A percentile compares a stretch with the other conserved stretches of the same genome.
These are phyloP conservation scores for Lateolabrax maculatus DNA, from an alignment of 2,797 vertebrate species.

Conservation along the genomic window DNA sequence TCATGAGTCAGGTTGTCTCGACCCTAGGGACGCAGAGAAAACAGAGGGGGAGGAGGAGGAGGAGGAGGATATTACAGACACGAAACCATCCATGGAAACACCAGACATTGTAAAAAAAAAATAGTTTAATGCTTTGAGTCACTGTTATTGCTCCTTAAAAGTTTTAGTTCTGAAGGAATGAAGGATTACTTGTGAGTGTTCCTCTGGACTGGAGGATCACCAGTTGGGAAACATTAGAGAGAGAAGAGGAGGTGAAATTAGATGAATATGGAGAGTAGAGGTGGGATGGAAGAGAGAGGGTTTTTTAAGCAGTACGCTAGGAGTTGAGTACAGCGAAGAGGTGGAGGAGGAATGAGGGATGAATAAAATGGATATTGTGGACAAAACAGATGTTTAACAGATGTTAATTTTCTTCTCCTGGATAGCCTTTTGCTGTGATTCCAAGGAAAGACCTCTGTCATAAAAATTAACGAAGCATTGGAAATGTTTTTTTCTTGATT, in stretches of 20 bases:
- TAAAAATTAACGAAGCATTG: constrained; percentile 24
- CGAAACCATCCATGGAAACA: constrained; percentile 11
- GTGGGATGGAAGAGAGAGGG: background rate
- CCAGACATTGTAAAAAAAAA: background rate
- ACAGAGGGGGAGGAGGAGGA: background rate
- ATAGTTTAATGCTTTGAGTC: background rate
- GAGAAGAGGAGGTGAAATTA: background rate
- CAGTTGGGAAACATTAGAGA: constrained; percentile 6
- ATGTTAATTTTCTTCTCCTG: constrained; percentile 25
- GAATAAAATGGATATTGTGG: constrained; percentile 29
- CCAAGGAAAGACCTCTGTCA: constrained; percentile 25
- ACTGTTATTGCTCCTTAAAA: background rate
- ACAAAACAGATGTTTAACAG: constrained; percentile 59
- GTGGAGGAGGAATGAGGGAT: constrained; percentile 20
- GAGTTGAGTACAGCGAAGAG: constrained; percentile 13
- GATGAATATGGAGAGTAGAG: background rate
- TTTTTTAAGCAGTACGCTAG: no score
- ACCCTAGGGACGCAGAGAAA: constrained; percentile 81
- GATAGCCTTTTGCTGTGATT: constrained; percentile 10
- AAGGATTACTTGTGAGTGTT: background rate
- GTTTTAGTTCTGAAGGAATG: background rate
- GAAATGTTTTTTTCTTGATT: constrained; percentile 14
- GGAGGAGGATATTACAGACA: constrained; percentile 26
- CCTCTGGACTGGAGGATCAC: background rate
- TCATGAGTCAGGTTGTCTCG: constrained; percentile 92